A percentile compares a stretch with the other conserved stretches of the same genome.
These are phyloP conservation scores for Noctua fimbriata DNA, from an alignment of 2,888 invertebrate species.

Conservation along the genomic window DNA sequence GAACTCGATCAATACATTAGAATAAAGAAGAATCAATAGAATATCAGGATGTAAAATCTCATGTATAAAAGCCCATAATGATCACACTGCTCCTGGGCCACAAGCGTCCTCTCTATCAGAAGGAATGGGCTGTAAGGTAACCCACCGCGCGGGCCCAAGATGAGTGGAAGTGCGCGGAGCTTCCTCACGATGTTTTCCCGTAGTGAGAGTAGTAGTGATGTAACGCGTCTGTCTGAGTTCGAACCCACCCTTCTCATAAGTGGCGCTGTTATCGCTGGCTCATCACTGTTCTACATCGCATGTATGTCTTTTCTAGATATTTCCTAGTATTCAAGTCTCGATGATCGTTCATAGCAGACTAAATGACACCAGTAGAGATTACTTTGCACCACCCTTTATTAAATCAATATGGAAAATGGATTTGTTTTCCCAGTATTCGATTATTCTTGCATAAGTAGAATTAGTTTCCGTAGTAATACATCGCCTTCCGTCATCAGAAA, in stretches of 20 bases:
- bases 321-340: not conserved
- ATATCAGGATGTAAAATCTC: too few species aligned
- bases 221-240: not conserved
- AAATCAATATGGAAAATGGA: not conserved
- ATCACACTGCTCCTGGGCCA: too few species aligned
- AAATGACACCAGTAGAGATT: not conserved
- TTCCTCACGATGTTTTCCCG: not conserved
- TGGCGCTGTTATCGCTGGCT: not conserved
- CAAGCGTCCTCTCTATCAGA: too few species aligned
- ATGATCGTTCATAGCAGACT: not conserved
- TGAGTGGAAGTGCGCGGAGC: not conserved
- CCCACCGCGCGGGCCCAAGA: not conserved
- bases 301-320: too few species aligned
- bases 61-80: too few species aligned
- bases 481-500: constrained; percentile 10
- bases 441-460: not conserved
- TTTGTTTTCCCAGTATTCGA: constrained; percentile 2
- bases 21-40: too few species aligned
- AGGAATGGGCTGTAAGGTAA: not conserved
- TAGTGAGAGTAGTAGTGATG: not conserved
- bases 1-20: not conserved
- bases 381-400: not conserved
- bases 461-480: constrained; percentile 15
- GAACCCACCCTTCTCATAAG: not conserved
- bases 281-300: not conserved